A percentile compares a stretch with the other conserved stretches of the same genome.
Conservation (phyloP, 2,888 invertebrate genomes). For the Tenthredo notha region DNA sequence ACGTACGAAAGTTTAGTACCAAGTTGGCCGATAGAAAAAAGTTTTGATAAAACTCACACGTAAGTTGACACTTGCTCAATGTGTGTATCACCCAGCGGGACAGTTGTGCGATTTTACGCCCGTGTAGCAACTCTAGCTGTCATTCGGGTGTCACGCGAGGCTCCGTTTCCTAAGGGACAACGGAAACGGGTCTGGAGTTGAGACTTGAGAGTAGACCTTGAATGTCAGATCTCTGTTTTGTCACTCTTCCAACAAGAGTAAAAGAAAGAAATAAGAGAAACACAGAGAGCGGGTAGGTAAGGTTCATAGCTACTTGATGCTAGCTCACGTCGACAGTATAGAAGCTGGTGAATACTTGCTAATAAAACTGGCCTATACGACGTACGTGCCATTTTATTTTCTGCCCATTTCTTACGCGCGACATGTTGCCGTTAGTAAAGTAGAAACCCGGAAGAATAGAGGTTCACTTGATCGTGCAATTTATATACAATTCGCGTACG, state of each 20-base stretch:
- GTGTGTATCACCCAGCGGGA: constrained; percentile 19
- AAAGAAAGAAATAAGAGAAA: neutral
- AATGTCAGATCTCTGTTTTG: constrained; percentile 31
- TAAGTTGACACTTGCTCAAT: constrained; percentile 37
- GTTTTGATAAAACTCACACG: neutral
- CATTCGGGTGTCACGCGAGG: constrained; percentile 18
- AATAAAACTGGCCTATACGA: constrained; percentile 29
- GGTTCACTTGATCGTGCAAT: constrained; percentile 42
- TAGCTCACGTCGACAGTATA: neutral
- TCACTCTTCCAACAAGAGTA: constrained; percentile 20
- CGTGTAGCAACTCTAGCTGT: constrained; percentile 43
- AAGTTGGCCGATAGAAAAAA: constrained; percentile 34
- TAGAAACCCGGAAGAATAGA: constrained; percentile 16
- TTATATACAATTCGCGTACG: constrained; percentile 47
- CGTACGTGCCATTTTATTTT: constrained; percentile 38
- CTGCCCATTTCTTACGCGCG: constrained; percentile 10
- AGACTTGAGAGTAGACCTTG: constrained; percentile 8
- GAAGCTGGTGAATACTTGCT: constrained; percentile 33
- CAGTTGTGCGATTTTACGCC: constrained; percentile 41
- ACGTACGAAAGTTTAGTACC: neutral
- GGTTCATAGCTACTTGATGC: neutral
- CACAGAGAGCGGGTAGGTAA: neutral
- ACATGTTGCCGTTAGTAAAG: constrained; percentile 15
- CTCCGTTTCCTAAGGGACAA: constrained; percentile 42
- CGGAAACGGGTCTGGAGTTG: constrained; percentile 17